phyloP scores from a whole-genome alignment of 2,888 invertebrate species.

The Nomada hirtipes region DNA sequence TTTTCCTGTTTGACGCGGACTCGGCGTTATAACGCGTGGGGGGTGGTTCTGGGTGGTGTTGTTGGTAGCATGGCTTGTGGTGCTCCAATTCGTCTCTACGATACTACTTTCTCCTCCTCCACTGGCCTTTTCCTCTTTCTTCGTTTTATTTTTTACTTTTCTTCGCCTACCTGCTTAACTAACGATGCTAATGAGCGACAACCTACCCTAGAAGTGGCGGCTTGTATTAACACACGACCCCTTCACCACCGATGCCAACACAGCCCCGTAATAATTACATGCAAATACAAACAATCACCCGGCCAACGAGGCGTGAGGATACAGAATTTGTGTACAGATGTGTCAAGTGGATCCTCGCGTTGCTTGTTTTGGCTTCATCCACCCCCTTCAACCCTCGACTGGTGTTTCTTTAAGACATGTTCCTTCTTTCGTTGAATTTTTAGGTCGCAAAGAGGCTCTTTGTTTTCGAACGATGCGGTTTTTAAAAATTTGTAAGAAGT shows the following conservation, averaged over 20 bases:
- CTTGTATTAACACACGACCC: constrained; percentile 67
- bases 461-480: no score
- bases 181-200: constrained; percentile 78
- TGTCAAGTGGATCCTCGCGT: neutral
- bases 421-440: neutral
- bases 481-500: no score
- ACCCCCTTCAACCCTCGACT: neutral
- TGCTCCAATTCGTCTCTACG: constrained; percentile 56
- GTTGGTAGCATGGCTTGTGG: constrained; percentile 47
- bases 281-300: constrained; percentile 80
- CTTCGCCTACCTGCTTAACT: constrained; percentile 57
- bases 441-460: neutral
- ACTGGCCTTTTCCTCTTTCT: constrained; percentile 1
- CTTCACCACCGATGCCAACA: constrained; percentile 46
- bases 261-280: constrained; percentile 74
- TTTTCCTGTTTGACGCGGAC: constrained; percentile 40
- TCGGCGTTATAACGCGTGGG: constrained; percentile 54
- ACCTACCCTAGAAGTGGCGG: constrained; percentile 63
- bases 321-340: neutral
- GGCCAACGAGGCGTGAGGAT: constrained; percentile 39
- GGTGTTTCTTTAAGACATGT: neutral
- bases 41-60: constrained; percentile 39
- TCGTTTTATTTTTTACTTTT: constrained; percentile 42
- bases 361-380: neutral
- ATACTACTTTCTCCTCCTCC: constrained; percentile 44